Base-by-base conservation (phyloP, 1,140 invertebrate species). In the Drosophila sulfurigaster region DNA sequence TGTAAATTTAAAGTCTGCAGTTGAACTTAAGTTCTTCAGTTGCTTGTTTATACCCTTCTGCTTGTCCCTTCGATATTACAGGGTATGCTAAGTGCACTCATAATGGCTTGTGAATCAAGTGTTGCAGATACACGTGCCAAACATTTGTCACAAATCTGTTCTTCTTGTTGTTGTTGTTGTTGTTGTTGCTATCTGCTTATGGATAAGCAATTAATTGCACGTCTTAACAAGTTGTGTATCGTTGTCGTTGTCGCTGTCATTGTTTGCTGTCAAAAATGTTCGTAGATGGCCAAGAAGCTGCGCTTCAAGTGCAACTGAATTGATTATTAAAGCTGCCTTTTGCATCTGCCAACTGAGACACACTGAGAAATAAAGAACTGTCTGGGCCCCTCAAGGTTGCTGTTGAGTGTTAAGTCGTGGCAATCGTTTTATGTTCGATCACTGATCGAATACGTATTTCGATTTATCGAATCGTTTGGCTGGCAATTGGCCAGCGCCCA, bases 81-180 rank as follows among this genome's bases (percentile, higher is more conserved):
- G 71, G 65, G 65, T 65, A 63, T 65, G 28, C 30, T 52, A 20
- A 60, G 59, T 63, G 38, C 41, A 35, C 60, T 65, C 60, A 71
- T 13, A 13, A 41, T 48, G 32, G 52, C 35, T 58, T 48, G 45
- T n/a, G 15, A 20, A 38, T 67, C 25, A 54, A 69, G 66, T 62
- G 49, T 13, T 75, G 65, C 72, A 69, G 65, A 62, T 75, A 69
- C 66, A 63, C 66, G 66, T 75, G 72, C 57, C 64, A 45, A 25
- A 38, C 16, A 57, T 75, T 66, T 58, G 45, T 49, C 43, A 49
- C 51, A 72, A 30, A 25, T 25, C 20, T 25, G 20, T 25, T 25
- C 3, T 25, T 25, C 3, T 20, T 3, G 41, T 25, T 25, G 16
- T 56, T 62, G 46, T 52, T 69, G 32, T 3, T 30, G 57, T 58